These are phyloP conservation scores for Drosophila stalkeri DNA, from an alignment of 2,888 invertebrate genomes.

Conservation along the genomic window DNA sequence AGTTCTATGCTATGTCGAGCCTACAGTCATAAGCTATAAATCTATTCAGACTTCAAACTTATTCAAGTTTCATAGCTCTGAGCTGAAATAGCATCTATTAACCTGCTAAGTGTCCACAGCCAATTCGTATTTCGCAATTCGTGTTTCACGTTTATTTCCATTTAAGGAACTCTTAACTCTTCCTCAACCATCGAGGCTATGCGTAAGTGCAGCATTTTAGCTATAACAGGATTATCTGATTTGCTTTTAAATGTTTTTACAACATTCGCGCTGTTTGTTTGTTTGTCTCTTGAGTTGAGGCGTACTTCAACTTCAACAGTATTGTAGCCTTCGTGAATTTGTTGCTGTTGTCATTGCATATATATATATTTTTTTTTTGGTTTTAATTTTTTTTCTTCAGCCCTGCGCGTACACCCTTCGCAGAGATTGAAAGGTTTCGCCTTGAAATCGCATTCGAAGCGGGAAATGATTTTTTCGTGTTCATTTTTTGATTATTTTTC, in stretches of 20 bases:
- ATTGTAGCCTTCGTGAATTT: constrained; percentile 44
- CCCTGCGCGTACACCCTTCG: constrained; percentile 57
- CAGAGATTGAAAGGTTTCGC: constrained; percentile 73
- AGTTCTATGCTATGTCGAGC: not conserved
- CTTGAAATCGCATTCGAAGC: constrained; percentile 72
- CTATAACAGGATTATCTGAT: not conserved
- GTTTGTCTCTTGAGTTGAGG: constrained; percentile 31
- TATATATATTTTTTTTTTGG: constrained; percentile 6
- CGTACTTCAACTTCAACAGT: constrained; percentile 40
- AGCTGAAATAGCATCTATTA: not conserved
- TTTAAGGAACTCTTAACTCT: not conserved
- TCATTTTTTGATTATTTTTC: constrained; percentile 15
- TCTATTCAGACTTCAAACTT: not conserved
- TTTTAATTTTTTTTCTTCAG: constrained; percentile 5
- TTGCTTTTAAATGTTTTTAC: constrained; percentile 24
- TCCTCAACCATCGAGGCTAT: constrained; percentile 7
- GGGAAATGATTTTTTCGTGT: constrained; percentile 67
- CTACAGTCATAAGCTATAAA: not conserved
- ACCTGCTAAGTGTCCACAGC: not conserved
- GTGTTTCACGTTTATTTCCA: not conserved
- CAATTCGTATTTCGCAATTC: not conserved
- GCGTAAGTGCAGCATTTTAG: constrained; percentile 1
- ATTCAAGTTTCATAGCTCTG: not conserved
- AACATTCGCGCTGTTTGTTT: constrained; percentile 29
- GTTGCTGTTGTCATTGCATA: constrained; percentile 27